Base-by-base conservation (phyloP, 1,140 invertebrate genomes). In the Drosophila sucinea region DNA sequence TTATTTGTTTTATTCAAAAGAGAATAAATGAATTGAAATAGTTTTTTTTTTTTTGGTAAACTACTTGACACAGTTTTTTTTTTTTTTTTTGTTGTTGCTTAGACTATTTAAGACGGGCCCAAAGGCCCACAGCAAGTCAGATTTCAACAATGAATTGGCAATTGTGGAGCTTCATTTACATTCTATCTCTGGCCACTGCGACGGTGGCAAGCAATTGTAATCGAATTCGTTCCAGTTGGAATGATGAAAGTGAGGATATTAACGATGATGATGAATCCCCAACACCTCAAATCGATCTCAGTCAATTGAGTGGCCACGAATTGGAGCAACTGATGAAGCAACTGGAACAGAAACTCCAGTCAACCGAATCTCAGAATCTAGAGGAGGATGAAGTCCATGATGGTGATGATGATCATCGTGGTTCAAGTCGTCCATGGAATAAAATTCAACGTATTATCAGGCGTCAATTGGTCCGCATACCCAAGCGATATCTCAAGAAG, bases 361-460 rank as follows among this genome's bases (percentile, higher is more conserved):
- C 32, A 38, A n/a, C 7, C 3, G 35, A 38, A 38, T 38, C 10
- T 4, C 35, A 11, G 10, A 38, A 38, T n/a, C 10, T 51, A 4
- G 35, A 58, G 8, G 41, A 55, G 17, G 32, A 62, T 1, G 64
- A 68, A 17, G 17, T 17, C 17, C 17, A 17, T 3, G 77, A 76
- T 30, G 73, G 65, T 40, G 71, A 69, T 1, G 76, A 87, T 6
- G 83, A 83, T 47, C 35, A 81, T 61, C 77, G 87, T 1, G 75
- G 81, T 33, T 67, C 56, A 30, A 81, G 73, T 40, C 72, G 83
- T 0, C 87, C 87, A 5, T 90, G 87, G 87, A 83, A 80, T 44
- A 73, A 66, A 29, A 64, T 90, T 6, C 87, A 90, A 54, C 80
- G 87, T 10, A 89, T 90, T 17, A 84, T 90, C 0, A 62, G 70